Evolutionary conservation across 2,888 invertebrate species (phyloP).

Genomic region (Balanococcus diminutus): DNA sequence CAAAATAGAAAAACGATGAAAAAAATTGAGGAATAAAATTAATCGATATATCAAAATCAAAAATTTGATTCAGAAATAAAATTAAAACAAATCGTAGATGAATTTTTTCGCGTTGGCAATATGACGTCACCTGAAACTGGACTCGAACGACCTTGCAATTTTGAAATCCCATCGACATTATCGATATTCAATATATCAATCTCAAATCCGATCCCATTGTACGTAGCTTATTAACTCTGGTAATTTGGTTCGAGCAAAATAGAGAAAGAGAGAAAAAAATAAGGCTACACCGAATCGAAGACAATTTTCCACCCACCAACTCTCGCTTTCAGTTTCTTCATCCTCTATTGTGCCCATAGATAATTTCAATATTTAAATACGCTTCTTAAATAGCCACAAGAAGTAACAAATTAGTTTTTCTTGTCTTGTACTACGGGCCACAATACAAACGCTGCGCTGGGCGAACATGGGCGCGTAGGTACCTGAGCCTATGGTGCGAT

Average conservation of each 20-base stretch:
- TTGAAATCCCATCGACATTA: neutral
- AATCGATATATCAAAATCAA: too few species aligned
- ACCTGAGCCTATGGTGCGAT: neutral
- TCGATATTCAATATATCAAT: neutral
- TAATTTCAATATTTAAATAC: constrained; percentile 1
- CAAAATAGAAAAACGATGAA: too few species aligned
- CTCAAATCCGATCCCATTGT: neutral
- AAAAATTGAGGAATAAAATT: too few species aligned
- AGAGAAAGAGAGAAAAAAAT: neutral
- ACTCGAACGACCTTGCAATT: neutral
- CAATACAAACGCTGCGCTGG: neutral
- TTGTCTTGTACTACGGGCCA: neutral
- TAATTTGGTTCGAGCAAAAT: neutral
- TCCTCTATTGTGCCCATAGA: neutral
- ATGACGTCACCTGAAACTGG: neutral
- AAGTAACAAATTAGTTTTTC: constrained; percentile 10
- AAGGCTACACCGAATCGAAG: neutral
- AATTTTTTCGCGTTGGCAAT: too few species aligned
- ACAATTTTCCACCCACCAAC: neutral
- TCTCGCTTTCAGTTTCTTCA: neutral
- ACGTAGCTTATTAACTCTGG: neutral
- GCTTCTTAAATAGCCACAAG: neutral
- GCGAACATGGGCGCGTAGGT: neutral
- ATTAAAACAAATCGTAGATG: too few species aligned
- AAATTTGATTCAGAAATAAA: too few species aligned